These are phyloP conservation scores for Ferrisia virgata DNA, from an alignment of 2,888 invertebrate species.

Conservation along the genomic window DNA sequence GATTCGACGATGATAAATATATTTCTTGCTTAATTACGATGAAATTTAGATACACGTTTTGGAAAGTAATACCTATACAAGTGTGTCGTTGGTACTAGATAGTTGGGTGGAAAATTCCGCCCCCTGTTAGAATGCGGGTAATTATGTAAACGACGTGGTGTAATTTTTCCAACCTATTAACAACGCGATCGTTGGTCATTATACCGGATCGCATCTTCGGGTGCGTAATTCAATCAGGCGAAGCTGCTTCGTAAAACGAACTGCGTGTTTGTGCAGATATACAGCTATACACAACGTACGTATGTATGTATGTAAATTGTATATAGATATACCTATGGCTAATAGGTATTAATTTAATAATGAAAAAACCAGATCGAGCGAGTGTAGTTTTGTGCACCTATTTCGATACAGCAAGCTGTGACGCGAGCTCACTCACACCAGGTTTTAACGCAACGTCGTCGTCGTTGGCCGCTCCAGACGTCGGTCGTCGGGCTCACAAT, in stretches of 20 bases:
- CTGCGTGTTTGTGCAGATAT: too few species aligned
- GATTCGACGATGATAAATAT: not conserved
- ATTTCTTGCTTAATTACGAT: not conserved
- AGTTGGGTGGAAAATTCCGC: not conserved
- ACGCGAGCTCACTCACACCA: not conserved
- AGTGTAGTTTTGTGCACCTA: not conserved
- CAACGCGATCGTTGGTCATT: not conserved
- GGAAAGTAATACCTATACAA: not conserved
- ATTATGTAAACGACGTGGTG: not conserved
- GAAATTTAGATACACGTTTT: not conserved
- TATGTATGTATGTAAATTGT: too few species aligned
- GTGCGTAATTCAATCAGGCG: not conserved
- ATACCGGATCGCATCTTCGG: not conserved
- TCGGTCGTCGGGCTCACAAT: not conserved
- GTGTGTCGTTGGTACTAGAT: too few species aligned
- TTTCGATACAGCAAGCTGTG: not conserved
- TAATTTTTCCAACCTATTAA: conserved; percentile 8
- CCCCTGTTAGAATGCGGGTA: not conserved
- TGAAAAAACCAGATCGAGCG: not conserved
- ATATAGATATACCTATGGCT: too few species aligned
- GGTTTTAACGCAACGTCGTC: conserved; percentile 3
- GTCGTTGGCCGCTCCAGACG: not conserved
- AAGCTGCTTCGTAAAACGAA: too few species aligned
- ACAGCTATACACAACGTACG: too few species aligned
- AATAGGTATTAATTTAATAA: not conserved